Conservation (phyloP, 1,140 invertebrate genomes). For the Zaprionus ghesquierei region DNA sequence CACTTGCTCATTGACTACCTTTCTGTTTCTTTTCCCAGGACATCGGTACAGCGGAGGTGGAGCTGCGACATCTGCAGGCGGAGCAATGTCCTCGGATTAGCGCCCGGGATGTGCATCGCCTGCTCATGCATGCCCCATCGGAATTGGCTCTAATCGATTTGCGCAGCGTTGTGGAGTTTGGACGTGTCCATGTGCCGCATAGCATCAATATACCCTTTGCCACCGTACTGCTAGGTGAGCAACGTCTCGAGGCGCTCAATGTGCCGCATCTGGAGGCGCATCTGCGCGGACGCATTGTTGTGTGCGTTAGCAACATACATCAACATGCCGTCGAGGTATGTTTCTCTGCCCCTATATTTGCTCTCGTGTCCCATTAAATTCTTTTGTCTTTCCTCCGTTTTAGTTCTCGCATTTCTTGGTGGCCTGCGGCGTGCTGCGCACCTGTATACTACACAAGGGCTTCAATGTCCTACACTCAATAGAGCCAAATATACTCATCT, state of each 20-base stretch:
- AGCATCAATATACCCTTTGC: slow-evolving; percentile 95
- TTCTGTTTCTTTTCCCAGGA: slow-evolving; percentile 84
- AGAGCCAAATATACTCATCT: slow-evolving; percentile 85
- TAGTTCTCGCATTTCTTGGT: slow-evolving; percentile 90
- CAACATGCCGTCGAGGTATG: slow-evolving; percentile 89
- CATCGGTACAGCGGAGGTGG: slow-evolving; percentile 85
- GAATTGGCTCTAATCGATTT: slow-evolving; percentile 91
- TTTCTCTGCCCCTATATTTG: neutral
- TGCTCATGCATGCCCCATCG: slow-evolving; percentile 86
- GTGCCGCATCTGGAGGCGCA: slow-evolving; percentile 85
- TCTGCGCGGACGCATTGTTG: slow-evolving; percentile 87
- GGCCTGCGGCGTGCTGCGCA: slow-evolving; percentile 86
- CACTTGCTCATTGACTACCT: neutral
- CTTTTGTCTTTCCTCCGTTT: slow-evolving; percentile 65
- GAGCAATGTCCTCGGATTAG: slow-evolving; percentile 93
- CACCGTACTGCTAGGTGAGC: slow-evolving; percentile 88
- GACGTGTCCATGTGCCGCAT: slow-evolving; percentile 88
- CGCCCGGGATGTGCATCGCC: slow-evolving; percentile 90
- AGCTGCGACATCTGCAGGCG: slow-evolving; percentile 86
- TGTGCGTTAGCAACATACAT: slow-evolving; percentile 90
- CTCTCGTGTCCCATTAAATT: slow-evolving; percentile 1
- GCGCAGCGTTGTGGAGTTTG: slow-evolving; percentile 88
- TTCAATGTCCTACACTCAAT: slow-evolving; percentile 87
- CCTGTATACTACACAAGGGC: slow-evolving; percentile 89
- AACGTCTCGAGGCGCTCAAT: slow-evolving; percentile 86